Percentiles rank a stretch among this genome's conserved stretches.
phyloP scores from a whole-genome alignment of 2,888 invertebrate genomes.

The Spodoptera exigua region DNA sequence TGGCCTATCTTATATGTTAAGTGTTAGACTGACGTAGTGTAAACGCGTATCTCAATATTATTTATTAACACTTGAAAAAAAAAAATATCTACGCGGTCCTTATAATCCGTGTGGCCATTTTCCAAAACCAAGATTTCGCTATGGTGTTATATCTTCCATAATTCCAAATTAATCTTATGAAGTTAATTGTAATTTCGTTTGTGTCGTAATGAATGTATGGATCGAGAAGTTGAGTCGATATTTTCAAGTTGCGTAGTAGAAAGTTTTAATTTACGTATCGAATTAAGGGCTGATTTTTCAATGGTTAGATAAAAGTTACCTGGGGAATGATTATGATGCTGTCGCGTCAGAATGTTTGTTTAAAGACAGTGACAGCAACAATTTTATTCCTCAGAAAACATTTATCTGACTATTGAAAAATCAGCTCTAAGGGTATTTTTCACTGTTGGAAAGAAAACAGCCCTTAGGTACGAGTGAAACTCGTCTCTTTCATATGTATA shows the following conservation, averaged over 20 bases:
- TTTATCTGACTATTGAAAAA: too few relatives aligned
- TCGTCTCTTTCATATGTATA: conserved; percentile 43
- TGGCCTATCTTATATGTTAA: conserved; percentile 77
- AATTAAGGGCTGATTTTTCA: too few relatives aligned
- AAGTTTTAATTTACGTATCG: background rate
- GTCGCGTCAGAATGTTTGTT: too few relatives aligned
- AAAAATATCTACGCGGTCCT: conserved; percentile 5
- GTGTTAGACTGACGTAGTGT: conserved; percentile 74
- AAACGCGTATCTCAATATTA: conserved; percentile 47
- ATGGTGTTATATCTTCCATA: conserved; percentile 44
- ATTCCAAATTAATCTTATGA: conserved; percentile 38
- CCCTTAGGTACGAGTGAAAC: conserved; percentile 56
- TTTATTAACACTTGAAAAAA: conserved; percentile 38
- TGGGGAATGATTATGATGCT: too few relatives aligned
- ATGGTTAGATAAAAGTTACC: too few relatives aligned
- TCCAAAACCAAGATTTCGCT: too few relatives aligned
- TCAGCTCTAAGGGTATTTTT: too few relatives aligned
- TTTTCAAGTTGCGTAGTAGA: conserved; percentile 30
- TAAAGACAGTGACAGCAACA: too few relatives aligned
- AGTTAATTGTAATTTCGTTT: conserved; percentile 27
- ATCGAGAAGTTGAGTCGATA: conserved; percentile 11
- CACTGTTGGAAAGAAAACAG: too few relatives aligned
- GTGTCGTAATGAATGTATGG: conserved; percentile 26
- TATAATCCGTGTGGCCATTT: background rate
- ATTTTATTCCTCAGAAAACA: too few relatives aligned